Evolutionary conservation across 1,140 invertebrate species (phyloP), one percentile per base, ranked within the genome.

Genomic region (Pseudachorutes palmiensis): DNA sequence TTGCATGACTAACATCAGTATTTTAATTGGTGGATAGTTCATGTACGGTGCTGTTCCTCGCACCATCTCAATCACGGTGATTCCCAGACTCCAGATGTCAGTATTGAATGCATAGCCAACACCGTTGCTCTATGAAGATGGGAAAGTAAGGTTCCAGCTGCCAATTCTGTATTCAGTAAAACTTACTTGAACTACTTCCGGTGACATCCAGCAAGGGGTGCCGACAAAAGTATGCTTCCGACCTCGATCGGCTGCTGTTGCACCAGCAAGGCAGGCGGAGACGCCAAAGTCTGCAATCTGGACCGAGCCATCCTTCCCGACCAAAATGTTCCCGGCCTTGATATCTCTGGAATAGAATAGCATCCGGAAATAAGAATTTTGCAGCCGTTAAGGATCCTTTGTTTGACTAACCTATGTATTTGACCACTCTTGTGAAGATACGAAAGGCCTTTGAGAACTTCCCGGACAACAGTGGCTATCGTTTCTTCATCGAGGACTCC

Each of bases 341-440:
- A 98, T 94, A 81, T 97, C 94, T 78, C 51, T 55, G 24, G 12
- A 55, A 19, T 16, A 9, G 24, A 55, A 55, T 45, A 12, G 19
- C 19, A 45, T 12, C 9, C 19, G 36, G 9, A 45, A 45, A 45
- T 45, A 45, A 45, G 36, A 12, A 45, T 45, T 45, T 9, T 9
- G 19, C 9, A 45, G 19, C 9, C 19, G 9, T 45, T 45, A 19
- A 45, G 9, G 9, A 12, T 45, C 19, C 19, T 45, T 45, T 45
- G 19, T 19, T 12, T 12, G 36, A 45, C 19, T 45, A 45, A 55
- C 51, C 94, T 92, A 79, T 99, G 97, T 75, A 99, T 99, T 80
- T 98, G 96, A 29, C 96, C 96, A 81, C 97, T 98, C 73, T 88
- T 92, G 78, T 99, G 97, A 80, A 99, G 98, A 80, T 99, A 99